Evolutionary conservation across 2,797 vertebrate genomes (phyloP), one percentile per base, ranked within the genome.

Genomic region (Urophycis tenuis): DNA sequence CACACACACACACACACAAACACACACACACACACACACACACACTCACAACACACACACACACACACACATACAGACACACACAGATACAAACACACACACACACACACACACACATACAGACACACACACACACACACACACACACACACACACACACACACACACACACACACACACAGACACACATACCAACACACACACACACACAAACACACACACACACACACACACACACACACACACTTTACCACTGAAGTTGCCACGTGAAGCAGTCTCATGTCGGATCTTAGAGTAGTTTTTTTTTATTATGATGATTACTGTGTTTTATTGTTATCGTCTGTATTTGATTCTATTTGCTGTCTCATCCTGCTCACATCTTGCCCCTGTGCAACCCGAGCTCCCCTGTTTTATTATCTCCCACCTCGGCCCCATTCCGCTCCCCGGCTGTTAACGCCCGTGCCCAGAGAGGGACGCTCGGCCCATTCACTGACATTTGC

Each of bases 401-500:
- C n/a, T 70, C 5, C 29, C 31, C 31, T 39, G 39, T 41, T 41
- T 39, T 39, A 34, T 70, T 39, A 34, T 71, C 6, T 70, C 19
- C 3, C 53, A 25, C 34, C 34, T 36, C 34, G 0, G 35, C 11
- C 11, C n/a, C 10, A 29, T 74, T 30, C 29, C n/a, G n/a, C 64
- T 34, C 31, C 49, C 29, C 30, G 32, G 32, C 32, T 35, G 22
- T 31, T 22, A 60, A 49, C 53, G 53, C 10, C 33, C 19, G 15
- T 5, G 11, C 45, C 9, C n/a, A 10, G 45, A 60, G 12, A 34
- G 17, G 67, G 75, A 22, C 32, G 41, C 7, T 14, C 25, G 8
- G 30, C 34, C 34, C 33, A 69, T 70, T 70, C 34, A 29, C n/a
- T 69, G 60, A 30, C 34, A 70, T 75, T 75, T 75, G 33, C 64